Evolutionary conservation across 1,140 invertebrate genomes (phyloP).

Genomic region (Tachypleus tridentatus): DNA sequence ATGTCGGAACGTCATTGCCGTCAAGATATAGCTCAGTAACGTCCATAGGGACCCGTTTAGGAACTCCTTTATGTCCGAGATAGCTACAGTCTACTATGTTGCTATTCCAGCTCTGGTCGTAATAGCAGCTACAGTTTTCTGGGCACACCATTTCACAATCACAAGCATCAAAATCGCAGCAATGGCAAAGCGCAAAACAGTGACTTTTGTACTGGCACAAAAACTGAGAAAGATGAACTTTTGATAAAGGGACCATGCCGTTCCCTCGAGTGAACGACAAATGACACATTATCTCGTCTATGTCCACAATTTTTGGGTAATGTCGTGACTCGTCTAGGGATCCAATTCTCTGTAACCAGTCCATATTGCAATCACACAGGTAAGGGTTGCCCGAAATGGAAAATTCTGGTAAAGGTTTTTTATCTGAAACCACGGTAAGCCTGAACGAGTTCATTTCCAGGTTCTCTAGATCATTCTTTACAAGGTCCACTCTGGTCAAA

Average conservation of each 20-base stretch:
- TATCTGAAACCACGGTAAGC: constrained; percentile 49
- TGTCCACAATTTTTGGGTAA: constrained; percentile 77
- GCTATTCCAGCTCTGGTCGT: constrained; percentile 83
- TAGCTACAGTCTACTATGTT: constrained; percentile 80
- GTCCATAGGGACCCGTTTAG: constrained; percentile 81
- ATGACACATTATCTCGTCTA: constrained; percentile 80
- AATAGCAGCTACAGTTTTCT: constrained; percentile 83
- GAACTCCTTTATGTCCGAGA: constrained; percentile 60
- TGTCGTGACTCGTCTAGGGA: constrained; percentile 56
- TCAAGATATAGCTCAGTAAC: constrained; percentile 85
- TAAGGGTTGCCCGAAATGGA: constrained; percentile 78
- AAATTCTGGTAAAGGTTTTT: constrained; percentile 59
- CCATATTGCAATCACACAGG: constrained; percentile 77
- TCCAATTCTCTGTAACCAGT: constrained; percentile 58
- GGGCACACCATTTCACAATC: constrained; percentile 93
- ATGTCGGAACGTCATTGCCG: constrained; percentile 72
- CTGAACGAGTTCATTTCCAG: constrained; percentile 66
- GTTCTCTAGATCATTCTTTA: constrained; percentile 66
- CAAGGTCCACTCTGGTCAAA: constrained; percentile 66
- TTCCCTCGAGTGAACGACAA: constrained; percentile 53
- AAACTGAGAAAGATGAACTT: constrained; percentile 75
- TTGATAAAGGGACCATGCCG: constrained; percentile 53
- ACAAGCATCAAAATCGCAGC: constrained; percentile 88
- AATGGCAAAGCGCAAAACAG: constrained; percentile 83
- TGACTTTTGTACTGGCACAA: constrained; percentile 83